phyloP scores from a whole-genome alignment of 92 coral and sea anemone genomes.

The Virgularia gustaviana region DNA sequence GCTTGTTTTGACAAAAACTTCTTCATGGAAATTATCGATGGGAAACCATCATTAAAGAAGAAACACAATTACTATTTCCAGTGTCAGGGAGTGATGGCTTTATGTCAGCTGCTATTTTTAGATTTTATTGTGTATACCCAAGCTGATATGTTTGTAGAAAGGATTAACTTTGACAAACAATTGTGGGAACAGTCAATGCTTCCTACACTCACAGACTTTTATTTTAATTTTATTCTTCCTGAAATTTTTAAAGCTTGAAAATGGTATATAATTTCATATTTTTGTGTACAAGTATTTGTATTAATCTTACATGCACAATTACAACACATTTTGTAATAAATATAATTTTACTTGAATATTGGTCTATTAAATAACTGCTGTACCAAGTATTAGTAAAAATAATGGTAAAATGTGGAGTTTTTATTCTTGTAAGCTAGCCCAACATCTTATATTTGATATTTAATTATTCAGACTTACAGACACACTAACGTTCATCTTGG shows the following conservation, averaged over 20 bases:
- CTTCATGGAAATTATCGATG: constrained; percentile 8
- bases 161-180: constrained; percentile 28
- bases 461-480: too few species aligned
- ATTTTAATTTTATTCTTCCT: constrained; percentile 20
- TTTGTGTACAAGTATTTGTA: too few species aligned
- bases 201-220: constrained; percentile 32
- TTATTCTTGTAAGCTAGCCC: too few species aligned
- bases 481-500: too few species aligned
- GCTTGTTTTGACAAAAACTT: constrained; percentile 30
- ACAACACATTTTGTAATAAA: too few species aligned
- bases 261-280: too few species aligned
- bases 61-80: constrained; percentile 33
- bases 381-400: too few species aligned
- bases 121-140: constrained; percentile 36
- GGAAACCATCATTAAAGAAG: constrained; percentile 9
- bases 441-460: too few species aligned
- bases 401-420: too few species aligned
- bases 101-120: constrained; percentile 31
- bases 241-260: constrained; percentile 9
- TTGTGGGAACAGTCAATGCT: constrained; percentile 30
- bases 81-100: constrained; percentile 30
- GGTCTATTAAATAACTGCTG: too few species aligned
- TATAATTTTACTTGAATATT: too few species aligned
- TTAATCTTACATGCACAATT: too few species aligned
- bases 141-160: constrained; percentile 29